A percentile compares a stretch with the other conserved stretches of the same genome.
phyloP scores from a whole-genome alignment of 2,797 vertebrate species.

The Delichon dasypus region DNA sequence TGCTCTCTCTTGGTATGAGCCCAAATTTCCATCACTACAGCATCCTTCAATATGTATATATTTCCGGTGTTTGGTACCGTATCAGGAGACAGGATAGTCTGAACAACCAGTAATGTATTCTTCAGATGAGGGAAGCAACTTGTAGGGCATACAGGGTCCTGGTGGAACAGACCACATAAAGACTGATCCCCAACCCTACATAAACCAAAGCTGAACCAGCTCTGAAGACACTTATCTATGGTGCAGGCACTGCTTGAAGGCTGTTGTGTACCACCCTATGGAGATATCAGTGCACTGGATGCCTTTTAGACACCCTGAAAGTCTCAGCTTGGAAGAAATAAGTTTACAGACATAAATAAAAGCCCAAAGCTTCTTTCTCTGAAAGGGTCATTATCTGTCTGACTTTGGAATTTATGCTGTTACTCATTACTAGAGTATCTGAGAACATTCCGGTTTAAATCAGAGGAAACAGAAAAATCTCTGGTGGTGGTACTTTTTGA shows the following conservation, averaged over 20 bases:
- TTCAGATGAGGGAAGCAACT: background rate
- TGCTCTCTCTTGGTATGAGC: accelerated
- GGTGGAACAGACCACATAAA: background rate
- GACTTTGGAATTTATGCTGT: background rate
- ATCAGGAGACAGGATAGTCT: background rate
- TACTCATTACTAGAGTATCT: background rate
- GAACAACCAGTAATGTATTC: background rate
- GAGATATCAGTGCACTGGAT: background rate
- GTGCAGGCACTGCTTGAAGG: background rate
- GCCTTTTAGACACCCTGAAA: background rate
- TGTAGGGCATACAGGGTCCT: background rate
- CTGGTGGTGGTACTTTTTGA: background rate
- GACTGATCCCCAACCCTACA: too few species aligned
- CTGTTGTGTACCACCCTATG: background rate
- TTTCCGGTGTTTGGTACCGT: background rate
- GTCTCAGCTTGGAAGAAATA: background rate
- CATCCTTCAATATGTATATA: background rate
- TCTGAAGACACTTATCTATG: background rate
- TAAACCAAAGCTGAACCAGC: background rate
- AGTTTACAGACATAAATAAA: background rate
- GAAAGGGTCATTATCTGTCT: background rate
- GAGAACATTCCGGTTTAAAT: background rate
- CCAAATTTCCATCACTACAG: background rate
- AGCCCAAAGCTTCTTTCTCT: background rate
- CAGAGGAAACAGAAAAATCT: background rate